Evolutionary conservation across 2,113 vertebrate species (phyloP).

Genomic region (Silurus meridionalis): DNA sequence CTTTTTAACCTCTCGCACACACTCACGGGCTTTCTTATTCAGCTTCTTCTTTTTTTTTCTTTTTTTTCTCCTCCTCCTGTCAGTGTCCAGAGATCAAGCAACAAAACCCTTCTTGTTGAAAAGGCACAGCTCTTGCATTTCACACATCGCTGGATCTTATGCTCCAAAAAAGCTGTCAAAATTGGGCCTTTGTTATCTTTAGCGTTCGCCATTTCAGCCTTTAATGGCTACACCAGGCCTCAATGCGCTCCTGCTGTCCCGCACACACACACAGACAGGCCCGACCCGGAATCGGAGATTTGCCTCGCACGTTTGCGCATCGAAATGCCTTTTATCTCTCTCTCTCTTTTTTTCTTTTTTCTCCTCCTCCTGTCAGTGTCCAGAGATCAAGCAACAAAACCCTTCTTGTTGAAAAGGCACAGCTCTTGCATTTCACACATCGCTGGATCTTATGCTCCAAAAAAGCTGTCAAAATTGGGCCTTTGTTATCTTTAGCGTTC

Average conservation of each 20-base stretch:
- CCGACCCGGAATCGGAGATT: conserved; percentile 29
- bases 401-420: conserved; percentile 60
- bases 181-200: conserved; percentile 59
- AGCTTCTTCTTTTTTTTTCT: conserved; percentile 10
- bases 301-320: conserved; percentile 41
- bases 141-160: conserved; percentile 61
- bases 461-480: conserved; percentile 61
- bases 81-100: conserved; percentile 44
- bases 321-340: conserved; percentile 49
- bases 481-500: conserved; percentile 59
- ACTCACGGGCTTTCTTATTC: conserved; percentile 2
- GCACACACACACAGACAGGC: conserved; percentile 32
- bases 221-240: conserved; percentile 56
- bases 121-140: conserved; percentile 58
- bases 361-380: conserved; percentile 32
- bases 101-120: conserved; percentile 63
- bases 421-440: conserved; percentile 60
- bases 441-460: conserved; percentile 62
- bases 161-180: conserved; percentile 65
- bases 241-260: conserved; percentile 51
- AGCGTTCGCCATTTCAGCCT: conserved; percentile 52
- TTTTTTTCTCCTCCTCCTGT: conserved; percentile 16
- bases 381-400: conserved; percentile 56
- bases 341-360: conserved; percentile 22
- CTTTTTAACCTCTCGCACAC: not conserved